Conservation (phyloP, 2,888 invertebrate genomes). For the Autographa gamma region DNA sequence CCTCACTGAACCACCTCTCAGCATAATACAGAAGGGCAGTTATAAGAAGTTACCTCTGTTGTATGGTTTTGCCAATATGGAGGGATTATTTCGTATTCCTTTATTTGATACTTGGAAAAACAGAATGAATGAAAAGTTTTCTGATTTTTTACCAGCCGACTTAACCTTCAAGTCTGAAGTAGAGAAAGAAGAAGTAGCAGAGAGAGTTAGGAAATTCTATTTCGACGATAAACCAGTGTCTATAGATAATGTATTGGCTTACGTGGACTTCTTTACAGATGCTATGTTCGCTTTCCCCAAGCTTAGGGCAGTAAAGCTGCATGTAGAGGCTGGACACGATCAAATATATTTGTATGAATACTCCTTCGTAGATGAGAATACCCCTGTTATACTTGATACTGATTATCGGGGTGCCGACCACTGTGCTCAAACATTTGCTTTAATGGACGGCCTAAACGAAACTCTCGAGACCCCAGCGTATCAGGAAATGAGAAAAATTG, state of each 20-base stretch:
- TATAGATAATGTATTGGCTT: conserved; percentile 58
- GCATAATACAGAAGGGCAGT: conserved; percentile 61
- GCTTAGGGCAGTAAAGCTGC: conserved; percentile 57
- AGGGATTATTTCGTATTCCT: conserved; percentile 65
- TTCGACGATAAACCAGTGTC: conserved; percentile 61
- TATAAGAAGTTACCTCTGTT: conserved; percentile 68
- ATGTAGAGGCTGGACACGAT: conserved; percentile 59
- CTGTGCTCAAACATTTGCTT: conserved; percentile 61
- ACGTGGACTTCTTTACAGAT: conserved; percentile 66
- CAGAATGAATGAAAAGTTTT: conserved; percentile 72
- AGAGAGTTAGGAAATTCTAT: conserved; percentile 64
- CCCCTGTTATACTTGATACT: conserved; percentile 51
- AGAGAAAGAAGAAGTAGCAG: conserved; percentile 62
- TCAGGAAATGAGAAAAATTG: conserved; percentile 48
- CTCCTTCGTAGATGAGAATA: conserved; percentile 60
- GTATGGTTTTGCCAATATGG: conserved; percentile 73
- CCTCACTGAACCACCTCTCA: conserved; percentile 64
- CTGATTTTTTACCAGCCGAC: conserved; percentile 72
- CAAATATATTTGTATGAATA: conserved; percentile 66
- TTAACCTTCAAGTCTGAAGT: conserved; percentile 61
- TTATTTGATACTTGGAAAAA: conserved; percentile 64
- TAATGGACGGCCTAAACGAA: conserved; percentile 47
- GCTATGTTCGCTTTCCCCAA: conserved; percentile 57
- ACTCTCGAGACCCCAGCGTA: conserved; percentile 38
- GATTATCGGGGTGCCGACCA: conserved; percentile 62